These are phyloP conservation scores for Drosophila cognata DNA, from an alignment of 2,888 invertebrate species.

Conservation along the genomic window DNA sequence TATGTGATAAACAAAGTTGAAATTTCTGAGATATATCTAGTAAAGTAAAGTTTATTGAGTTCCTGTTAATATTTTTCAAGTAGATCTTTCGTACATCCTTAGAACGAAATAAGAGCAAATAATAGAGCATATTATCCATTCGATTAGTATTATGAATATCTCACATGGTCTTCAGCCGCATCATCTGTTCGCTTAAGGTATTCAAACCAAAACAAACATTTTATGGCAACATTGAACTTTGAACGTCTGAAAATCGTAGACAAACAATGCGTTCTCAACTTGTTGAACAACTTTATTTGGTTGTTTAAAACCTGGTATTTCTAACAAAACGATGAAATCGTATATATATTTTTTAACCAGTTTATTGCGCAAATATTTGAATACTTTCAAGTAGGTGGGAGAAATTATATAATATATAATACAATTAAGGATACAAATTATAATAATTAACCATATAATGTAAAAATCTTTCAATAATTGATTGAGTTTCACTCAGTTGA, in stretches of 20 bases:
- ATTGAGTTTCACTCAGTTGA: not conserved
- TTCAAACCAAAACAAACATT: constrained; percentile 27
- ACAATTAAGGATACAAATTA: not conserved
- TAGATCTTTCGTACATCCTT: not conserved
- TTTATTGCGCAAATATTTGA: constrained; percentile 5
- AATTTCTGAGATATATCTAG: not conserved
- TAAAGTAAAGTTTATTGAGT: not conserved
- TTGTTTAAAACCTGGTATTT: constrained; percentile 11
- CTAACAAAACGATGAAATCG: not conserved
- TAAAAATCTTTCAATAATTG: not conserved
- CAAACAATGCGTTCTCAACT: constrained; percentile 29
- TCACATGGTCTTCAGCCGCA: not conserved
- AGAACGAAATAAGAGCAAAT: not conserved
- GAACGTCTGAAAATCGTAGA: constrained; percentile 65
- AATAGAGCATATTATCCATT: not conserved
- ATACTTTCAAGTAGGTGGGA: not conserved
- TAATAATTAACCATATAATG: not conserved
- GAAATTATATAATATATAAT: not conserved
- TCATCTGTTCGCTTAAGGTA: not conserved
- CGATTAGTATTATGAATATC: not conserved
- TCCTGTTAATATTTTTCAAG: not conserved
- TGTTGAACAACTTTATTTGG: constrained; percentile 32
- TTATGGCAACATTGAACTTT: constrained; percentile 57
- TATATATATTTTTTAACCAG: constrained; percentile 18
- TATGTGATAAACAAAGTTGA: not conserved